Conservation (phyloP, 2,113 vertebrate genomes). For the Periophthalmus modestus region DNA sequence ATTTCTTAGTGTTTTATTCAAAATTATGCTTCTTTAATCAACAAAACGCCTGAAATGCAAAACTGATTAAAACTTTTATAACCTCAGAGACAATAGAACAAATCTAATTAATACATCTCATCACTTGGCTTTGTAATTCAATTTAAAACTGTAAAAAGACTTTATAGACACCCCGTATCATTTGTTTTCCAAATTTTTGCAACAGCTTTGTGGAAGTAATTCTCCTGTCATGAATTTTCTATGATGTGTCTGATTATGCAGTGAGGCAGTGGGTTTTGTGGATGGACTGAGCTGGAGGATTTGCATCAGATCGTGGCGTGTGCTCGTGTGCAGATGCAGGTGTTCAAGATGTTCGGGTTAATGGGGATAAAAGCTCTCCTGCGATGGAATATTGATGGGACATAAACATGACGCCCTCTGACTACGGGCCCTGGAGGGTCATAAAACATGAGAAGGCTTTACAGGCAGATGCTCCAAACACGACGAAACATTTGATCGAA, state of each 20-base stretch:
- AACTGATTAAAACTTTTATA: too few species aligned
- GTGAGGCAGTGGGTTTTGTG: background rate
- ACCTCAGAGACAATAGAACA: too few species aligned
- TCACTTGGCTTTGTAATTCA: too few species aligned
- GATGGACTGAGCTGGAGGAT: background rate
- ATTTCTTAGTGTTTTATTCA: too few species aligned
- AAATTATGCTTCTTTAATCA: too few species aligned
- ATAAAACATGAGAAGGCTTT: conserved; percentile 51
- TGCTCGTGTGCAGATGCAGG: background rate
- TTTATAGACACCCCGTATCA: too few species aligned
- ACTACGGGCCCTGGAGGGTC: conserved; percentile 40
- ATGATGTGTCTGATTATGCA: conserved; percentile 15
- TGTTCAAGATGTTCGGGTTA: conserved; percentile 1
- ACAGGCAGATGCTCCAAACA: conserved; percentile 26
- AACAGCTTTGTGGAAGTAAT: background rate
- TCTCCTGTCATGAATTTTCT: conserved; percentile 15
- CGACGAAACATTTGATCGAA: too few species aligned
- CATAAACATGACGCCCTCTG: conserved; percentile 39
- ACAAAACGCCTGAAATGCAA: too few species aligned
- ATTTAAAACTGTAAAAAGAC: too few species aligned
- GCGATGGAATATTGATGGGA: conserved; percentile 53
- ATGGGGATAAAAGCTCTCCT: conserved; percentile 18
- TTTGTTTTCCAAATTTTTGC: background rate
- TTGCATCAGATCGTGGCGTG: too few species aligned
- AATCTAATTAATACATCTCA: too few species aligned